A percentile compares a stretch with the other conserved stretches of the same genome.
Evolutionary conservation across 2,797 vertebrate species (phyloP).

Genomic region (Rhinophrynus dorsalis): DNA sequence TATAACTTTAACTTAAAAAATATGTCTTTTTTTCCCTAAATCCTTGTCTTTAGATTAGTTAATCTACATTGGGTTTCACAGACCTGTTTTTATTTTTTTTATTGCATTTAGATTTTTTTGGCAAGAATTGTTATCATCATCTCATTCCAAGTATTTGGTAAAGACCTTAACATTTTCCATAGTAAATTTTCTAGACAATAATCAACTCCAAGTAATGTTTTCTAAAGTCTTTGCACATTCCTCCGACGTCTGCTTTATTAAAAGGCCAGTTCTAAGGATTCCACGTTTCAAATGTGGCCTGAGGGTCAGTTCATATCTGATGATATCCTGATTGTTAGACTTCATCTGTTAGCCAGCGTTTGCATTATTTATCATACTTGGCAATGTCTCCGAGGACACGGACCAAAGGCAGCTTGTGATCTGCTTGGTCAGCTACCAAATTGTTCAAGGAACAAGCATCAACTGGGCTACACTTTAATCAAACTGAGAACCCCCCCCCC

Average conservation of each 20-base stretch:
- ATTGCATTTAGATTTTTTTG: conserved; percentile 59
- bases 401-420: conserved; percentile 53
- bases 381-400: conserved; percentile 50
- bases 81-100: conserved; percentile 62
- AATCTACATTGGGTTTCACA: too few species aligned
- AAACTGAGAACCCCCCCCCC: neutral
- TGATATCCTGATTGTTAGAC: conserved; percentile 55
- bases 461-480: neutral
- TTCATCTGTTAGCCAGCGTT: conserved; percentile 52
- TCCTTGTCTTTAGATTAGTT: too few species aligned
- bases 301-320: conserved; percentile 56
- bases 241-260: conserved; percentile 53
- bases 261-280: conserved; percentile 49
- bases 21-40: too few species aligned
- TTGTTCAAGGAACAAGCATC: conserved; percentile 29
- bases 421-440: conserved; percentile 56
- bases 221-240: conserved; percentile 53
- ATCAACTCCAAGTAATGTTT: conserved; percentile 55
- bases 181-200: conserved; percentile 63
- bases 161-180: conserved; percentile 56
- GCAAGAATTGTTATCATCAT: conserved; percentile 25
- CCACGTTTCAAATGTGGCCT: conserved; percentile 56
- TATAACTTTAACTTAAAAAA: too few species aligned
- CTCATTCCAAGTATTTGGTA: conserved; percentile 57
- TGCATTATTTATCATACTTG: conserved; percentile 60